Evolutionary conservation across 1,140 invertebrate species (phyloP).

Genomic region (Anastrepha ludens): DNA sequence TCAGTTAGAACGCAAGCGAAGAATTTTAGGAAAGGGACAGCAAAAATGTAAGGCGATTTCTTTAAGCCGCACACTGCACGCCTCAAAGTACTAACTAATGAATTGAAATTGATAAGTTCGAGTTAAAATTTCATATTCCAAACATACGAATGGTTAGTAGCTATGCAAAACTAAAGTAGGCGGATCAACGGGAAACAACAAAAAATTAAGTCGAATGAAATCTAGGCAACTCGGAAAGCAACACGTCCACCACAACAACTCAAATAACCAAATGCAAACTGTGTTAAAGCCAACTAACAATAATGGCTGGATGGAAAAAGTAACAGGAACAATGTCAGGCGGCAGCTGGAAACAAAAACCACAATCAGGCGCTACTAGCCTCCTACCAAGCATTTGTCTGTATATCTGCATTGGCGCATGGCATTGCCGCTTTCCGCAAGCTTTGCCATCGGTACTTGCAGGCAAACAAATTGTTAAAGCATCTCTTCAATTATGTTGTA

Average conservation of each 20-base stretch:
- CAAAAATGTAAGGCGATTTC: background rate
- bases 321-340: background rate
- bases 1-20: background rate
- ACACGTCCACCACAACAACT: background rate
- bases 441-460: conserved; percentile 24
- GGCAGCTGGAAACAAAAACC: conserved; percentile 26
- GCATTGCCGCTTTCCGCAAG: background rate
- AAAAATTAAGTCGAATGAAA: conserved; percentile 7
- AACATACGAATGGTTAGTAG: background rate
- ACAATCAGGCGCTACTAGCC: conserved; percentile 11
- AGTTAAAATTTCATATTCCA: conserved; percentile 13
- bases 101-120: no score
- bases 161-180: no score
- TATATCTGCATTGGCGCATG: background rate
- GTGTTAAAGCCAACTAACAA: background rate
- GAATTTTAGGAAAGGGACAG: background rate
- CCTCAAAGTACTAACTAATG: no score
- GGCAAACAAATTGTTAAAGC: conserved; percentile 49
- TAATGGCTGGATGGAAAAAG: background rate
- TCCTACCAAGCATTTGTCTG: background rate
- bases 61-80: no score
- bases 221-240: background rate
- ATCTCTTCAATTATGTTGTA: conserved; percentile 34
- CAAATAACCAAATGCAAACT: background rate
- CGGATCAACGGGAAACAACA: background rate